These are phyloP conservation scores for Venturia canescens DNA, from an alignment of 1,140 invertebrate species.

Conservation along the genomic window DNA sequence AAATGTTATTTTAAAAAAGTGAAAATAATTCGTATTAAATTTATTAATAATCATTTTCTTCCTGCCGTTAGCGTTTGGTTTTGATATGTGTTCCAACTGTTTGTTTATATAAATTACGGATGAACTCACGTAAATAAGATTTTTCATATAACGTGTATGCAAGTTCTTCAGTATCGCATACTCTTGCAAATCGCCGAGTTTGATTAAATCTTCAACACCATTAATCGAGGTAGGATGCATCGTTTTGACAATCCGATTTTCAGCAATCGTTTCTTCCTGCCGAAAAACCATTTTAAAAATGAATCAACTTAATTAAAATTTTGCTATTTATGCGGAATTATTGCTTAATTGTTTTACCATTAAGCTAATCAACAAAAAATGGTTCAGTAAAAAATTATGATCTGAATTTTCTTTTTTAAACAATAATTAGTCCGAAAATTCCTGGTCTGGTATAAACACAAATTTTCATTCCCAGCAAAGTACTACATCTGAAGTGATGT, in stretches of 20 bases:
- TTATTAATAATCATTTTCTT: neutral
- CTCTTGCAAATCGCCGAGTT: slow-evolving; percentile 98
- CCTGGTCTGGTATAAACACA: too few species aligned
- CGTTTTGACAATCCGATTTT: slow-evolving; percentile 95
- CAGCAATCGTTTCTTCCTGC: slow-evolving; percentile 95
- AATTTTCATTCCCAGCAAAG: too few species aligned
- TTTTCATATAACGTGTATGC: slow-evolving; percentile 97
- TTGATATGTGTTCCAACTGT: slow-evolving; percentile 43
- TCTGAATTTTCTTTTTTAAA: too few species aligned
- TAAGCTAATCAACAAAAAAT: too few species aligned
- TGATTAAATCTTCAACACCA: slow-evolving; percentile 99
- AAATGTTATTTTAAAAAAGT: slow-evolving; percentile 8
- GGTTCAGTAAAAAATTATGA: too few species aligned
- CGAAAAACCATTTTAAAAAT: too few species aligned
- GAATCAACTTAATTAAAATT: too few species aligned
- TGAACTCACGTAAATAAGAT: slow-evolving; percentile 96
- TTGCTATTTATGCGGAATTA: too few species aligned
- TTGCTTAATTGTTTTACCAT: too few species aligned
- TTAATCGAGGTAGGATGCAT: slow-evolving; percentile 99
- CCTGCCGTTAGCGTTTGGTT: neutral
- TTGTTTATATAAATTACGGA: slow-evolving; percentile 53
- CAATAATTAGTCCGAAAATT: too few species aligned
- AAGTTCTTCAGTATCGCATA: slow-evolving; percentile 98
- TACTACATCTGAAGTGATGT: too few species aligned
- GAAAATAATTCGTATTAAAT: too few species aligned